Conservation (phyloP, 2,797 vertebrate genomes). For the Macrochelys suwanniensis region DNA sequence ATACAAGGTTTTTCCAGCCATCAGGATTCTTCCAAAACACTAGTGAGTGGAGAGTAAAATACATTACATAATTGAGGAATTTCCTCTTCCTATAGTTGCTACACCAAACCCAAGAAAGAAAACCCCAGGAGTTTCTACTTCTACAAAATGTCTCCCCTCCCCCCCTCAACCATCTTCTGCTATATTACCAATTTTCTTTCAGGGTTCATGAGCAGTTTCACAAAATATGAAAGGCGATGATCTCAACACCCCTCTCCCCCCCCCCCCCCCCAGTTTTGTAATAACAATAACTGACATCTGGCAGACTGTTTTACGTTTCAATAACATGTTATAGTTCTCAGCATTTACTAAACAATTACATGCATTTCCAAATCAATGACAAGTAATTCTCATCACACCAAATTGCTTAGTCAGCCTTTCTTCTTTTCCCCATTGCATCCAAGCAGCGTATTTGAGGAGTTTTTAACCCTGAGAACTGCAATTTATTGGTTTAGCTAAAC, state of each 20-base stretch:
- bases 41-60: constrained; percentile 56
- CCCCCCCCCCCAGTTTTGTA: not conserved
- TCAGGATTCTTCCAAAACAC: constrained; percentile 50
- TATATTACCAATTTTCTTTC: not conserved
- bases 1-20: constrained; percentile 57
- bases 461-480: constrained; percentile 36
- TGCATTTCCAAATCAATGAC: not conserved
- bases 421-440: constrained; percentile 26
- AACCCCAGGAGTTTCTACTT: not conserved
- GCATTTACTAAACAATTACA: not conserved
- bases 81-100: constrained; percentile 60
- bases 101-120: constrained; percentile 12
- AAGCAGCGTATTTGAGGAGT: not conserved
- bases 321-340: not conserved
- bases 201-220: not conserved
- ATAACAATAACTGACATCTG: not conserved
- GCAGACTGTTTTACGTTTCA: not conserved
- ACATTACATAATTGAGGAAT: constrained; percentile 73
- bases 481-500: constrained; percentile 26
- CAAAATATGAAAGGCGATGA: not conserved
- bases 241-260: not conserved
- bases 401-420: constrained; percentile 16
- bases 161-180: rapidly evolving
- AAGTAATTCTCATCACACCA: not conserved
- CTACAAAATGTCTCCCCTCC: not conserved